Base-by-base conservation (phyloP, 1,140 invertebrate species). In the Diuraphis noxia region DNA sequence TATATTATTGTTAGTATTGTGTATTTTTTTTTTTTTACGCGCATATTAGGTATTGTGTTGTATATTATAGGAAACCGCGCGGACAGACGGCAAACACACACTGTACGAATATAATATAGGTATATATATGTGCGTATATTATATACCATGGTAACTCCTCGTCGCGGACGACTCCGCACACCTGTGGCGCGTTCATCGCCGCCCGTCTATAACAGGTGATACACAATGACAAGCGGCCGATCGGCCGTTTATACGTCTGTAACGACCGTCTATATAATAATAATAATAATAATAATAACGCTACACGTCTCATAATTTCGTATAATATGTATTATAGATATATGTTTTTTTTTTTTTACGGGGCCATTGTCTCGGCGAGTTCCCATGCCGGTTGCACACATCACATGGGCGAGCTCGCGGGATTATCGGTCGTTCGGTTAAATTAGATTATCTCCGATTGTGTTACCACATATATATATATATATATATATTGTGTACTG, bases 401-500 rank as follows among this genome's bases (percentile, higher is more conserved):
- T n/a, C 17, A 40, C 25, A 10, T n/a, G 23, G 25, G 5, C 21
- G 19, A 21, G 34, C 81, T 5, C 21, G 40, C 40, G n/a, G 43
- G 77, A 91, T 82, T 91, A 91, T 91, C 89, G 89, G 25, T 52
- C 21, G 30, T 88, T 88, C 86, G 49, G 86, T 82, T 91, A 91
- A 91, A 91, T 91, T 91, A 91, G 89, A 91, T 91, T 91, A 91
- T 77, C 89, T 40, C n/a, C 41, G 72, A 79, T 36, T n/a, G 25
- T n/a, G 88, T 34, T 86, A 25, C 43, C n/a, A 25, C 17, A 36
- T 17, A n/a, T n/a, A n/a, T n/a, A n/a, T n/a, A n/a, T n/a, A n/a
- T 25, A 36, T 40, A 30, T 52, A 17, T 13, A 4, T n/a, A 63
- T 25, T 17, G 19, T 21, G 9, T 49, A 49, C 13, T 43, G 13